Conservation (phyloP, 1,140 invertebrate species). For the Conus betulinus region DNA sequence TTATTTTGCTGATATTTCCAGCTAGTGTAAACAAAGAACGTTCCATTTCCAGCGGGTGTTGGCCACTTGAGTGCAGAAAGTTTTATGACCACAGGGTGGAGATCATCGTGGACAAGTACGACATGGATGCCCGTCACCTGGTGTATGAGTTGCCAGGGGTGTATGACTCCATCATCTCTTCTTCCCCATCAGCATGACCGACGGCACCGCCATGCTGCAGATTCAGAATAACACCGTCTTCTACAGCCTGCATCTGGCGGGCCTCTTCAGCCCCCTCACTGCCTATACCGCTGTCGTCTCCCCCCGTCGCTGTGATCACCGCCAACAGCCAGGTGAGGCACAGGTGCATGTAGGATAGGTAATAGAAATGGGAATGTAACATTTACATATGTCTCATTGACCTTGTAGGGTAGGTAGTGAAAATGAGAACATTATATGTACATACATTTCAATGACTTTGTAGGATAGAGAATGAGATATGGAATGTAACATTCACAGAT, state of each 20-base stretch:
- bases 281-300: slow-evolving; percentile 59
- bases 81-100: slow-evolving; percentile 42
- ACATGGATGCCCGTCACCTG: slow-evolving; percentile 78
- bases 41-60: too few relatives aligned
- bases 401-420: too few relatives aligned
- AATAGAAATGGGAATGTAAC: too few relatives aligned
- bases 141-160: slow-evolving; percentile 78
- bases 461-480: too few relatives aligned
- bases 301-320: slow-evolving; percentile 49
- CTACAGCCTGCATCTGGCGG: slow-evolving; percentile 63
- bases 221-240: slow-evolving; percentile 58
- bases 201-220: slow-evolving; percentile 60
- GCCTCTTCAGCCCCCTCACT: slow-evolving; percentile 55
- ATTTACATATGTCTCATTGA: too few relatives aligned
- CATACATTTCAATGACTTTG: too few relatives aligned
- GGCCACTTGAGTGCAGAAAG: too few relatives aligned
- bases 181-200: slow-evolving; percentile 64
- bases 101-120: slow-evolving; percentile 82
- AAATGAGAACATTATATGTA: too few relatives aligned
- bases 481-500: too few relatives aligned
- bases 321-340: slow-evolving; percentile 44
- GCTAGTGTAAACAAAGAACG: too few relatives aligned
- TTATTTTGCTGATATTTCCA: too few relatives aligned
- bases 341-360: too few relatives aligned
- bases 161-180: slow-evolving; percentile 62